A percentile compares a stretch with the other conserved stretches of the same genome.
phyloP scores from a whole-genome alignment of 2,888 invertebrate genomes.

The Cheilosia soror region DNA sequence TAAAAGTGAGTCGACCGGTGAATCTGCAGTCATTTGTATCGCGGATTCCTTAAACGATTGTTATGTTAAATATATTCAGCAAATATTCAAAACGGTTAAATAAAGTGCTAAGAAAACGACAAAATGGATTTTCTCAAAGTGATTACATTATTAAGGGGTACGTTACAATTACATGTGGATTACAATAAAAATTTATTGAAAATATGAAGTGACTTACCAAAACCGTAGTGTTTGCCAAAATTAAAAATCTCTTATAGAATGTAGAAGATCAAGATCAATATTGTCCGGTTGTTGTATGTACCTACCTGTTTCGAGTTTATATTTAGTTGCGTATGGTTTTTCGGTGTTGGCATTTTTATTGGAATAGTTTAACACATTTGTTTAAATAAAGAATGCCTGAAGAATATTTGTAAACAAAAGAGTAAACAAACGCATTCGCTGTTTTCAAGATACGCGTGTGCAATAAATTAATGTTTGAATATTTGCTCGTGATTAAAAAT shows the following conservation, averaged over 20 bases:
- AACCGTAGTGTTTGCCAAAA: constrained; percentile 10
- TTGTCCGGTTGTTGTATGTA: background rate
- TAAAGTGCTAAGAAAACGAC: constrained; percentile 11
- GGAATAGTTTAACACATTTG: background rate
- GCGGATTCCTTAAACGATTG: constrained; percentile 48
- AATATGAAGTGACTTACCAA: constrained; percentile 19
- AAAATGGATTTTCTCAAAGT: constrained; percentile 56
- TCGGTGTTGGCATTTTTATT: background rate
- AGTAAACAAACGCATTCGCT: background rate
- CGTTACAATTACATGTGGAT: constrained; percentile 1
- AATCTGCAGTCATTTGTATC: constrained; percentile 57
- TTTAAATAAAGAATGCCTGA: background rate
- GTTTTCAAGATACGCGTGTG: background rate
- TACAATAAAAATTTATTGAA: background rate
- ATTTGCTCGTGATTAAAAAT: too few species aligned
- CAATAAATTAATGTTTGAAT: too few species aligned
- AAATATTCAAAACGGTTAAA: constrained; percentile 23
- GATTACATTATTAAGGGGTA: constrained; percentile 57
- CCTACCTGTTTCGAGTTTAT: background rate
- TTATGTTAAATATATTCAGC: constrained; percentile 53
- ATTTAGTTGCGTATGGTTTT: constrained; percentile 5
- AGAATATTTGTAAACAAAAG: constrained; percentile 1
- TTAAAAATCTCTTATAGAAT: constrained; percentile 14
- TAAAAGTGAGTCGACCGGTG: constrained; percentile 58
- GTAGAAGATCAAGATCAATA: constrained; percentile 24